phyloP scores from a whole-genome alignment of 2,797 vertebrate genomes.

The Coendou prehensilis region DNA sequence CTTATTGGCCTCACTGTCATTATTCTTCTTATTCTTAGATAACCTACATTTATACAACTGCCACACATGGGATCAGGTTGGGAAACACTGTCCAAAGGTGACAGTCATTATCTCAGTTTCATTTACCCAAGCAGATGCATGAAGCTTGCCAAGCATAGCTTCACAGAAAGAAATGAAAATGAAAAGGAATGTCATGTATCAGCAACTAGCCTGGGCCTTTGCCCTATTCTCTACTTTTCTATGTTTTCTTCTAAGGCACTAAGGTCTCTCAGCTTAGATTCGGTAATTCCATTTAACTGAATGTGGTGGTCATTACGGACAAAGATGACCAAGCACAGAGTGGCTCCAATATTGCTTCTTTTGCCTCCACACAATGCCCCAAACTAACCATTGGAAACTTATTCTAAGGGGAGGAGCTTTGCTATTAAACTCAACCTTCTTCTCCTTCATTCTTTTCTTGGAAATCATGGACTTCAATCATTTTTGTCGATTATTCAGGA shows the following conservation, averaged over 20 bases:
- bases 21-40: background rate
- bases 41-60: background rate
- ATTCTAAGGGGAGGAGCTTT: background rate
- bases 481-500: constrained; percentile 72
- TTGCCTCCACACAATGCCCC: background rate
- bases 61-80: background rate
- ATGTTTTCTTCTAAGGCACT: background rate
- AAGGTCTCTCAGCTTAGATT: background rate
- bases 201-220: background rate
- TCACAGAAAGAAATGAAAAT: background rate
- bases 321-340: background rate
- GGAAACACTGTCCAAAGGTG: background rate
- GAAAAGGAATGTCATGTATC: background rate
- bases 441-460: background rate
- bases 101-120: background rate
- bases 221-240: background rate
- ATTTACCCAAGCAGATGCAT: background rate
- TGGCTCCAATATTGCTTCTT: background rate
- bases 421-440: background rate
- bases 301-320: background rate
- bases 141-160: background rate
- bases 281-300: background rate
- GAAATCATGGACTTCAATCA: constrained; percentile 66
- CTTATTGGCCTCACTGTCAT: background rate
- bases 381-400: constrained; percentile 29